phyloP scores from a whole-genome alignment of 2,113 vertebrate species.

The Mesitornis unicolor region DNA sequence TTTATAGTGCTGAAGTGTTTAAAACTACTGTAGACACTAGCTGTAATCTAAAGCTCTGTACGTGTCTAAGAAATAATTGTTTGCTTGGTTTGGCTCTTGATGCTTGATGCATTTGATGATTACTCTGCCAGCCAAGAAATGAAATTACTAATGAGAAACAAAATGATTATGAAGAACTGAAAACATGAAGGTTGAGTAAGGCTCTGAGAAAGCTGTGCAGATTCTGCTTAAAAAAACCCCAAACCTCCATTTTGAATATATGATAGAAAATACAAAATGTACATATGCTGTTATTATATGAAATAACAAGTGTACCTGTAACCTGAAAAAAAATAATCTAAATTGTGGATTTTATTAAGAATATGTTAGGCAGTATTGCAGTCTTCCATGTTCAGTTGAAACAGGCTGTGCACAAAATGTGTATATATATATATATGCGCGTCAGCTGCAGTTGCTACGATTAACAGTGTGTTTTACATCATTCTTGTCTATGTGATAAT shows the following conservation, averaged over 20 bases:
- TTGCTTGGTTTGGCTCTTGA: background rate
- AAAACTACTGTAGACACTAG: background rate
- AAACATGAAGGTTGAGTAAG: background rate
- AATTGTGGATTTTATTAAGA: background rate
- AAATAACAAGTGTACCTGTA: background rate
- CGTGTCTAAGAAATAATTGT: background rate
- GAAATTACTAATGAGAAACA: background rate
- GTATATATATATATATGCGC: too few relatives aligned
- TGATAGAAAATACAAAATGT: background rate
- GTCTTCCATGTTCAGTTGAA: background rate
- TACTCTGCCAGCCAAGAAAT: background rate
- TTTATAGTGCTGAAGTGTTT: background rate
- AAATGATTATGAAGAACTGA: background rate
- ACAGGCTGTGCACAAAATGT: background rate
- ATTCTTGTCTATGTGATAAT: background rate
- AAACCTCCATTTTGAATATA: background rate
- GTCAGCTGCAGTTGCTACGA: background rate
- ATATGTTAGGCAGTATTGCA: background rate
- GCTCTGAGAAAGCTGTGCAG: background rate
- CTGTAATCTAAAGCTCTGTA: background rate
- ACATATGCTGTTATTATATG: background rate
- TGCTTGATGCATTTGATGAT: background rate
- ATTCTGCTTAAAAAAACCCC: background rate
- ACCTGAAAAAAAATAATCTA: background rate
- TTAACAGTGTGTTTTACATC: background rate